Evolutionary conservation across 2,888 invertebrate genomes (phyloP), one percentile per base, ranked within the genome.

Genomic region (Ormia ochracea): DNA sequence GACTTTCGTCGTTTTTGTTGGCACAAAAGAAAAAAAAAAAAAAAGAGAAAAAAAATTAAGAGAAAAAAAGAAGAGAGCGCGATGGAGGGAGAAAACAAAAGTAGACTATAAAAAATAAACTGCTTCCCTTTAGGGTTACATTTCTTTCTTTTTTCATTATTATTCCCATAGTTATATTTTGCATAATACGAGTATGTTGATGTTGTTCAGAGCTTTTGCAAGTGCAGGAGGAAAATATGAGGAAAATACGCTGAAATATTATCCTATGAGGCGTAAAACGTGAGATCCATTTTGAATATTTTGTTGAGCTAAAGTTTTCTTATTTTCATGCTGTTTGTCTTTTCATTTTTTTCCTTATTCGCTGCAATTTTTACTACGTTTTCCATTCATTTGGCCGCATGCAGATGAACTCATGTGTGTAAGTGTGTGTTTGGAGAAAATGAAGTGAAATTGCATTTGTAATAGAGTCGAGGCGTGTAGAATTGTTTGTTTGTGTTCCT

Each of bases 191-290:
- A 28, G 28, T 43, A 9, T 45, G 61, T 54, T 54, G 26, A 69
- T 63, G 61, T 28, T 54, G 45, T 68, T 48, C 58, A 26, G 48
- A n/a, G 36, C 65, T 65, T 58, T 61, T 26, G 43, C 52, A 61
- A 54, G 38, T 19, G 28, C 17, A 48, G 31, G 10, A 59, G 23
- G 31, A 12, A 61, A 54, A 41, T 76, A 54, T 59, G 10, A 59
- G 23, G 31, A 12, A 61, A 54, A 41, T 76, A 54, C 65, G 86
- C 83, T 87, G 87, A 87, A 86, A 87, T 87, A 87, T 87, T 87
- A 86, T 85, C 84, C 86, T 86, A 83, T 84, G 84, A 87, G 87
- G 85, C 87, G 86, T 76, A 85, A 85, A 85, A 87, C 87, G 87
- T 87, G 87, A 85, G 83, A 86, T 84, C 85, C 85, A 83, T 85